Base-by-base conservation (phyloP, 1,140 invertebrate genomes). In the Oncopodura yosiiana region DNA sequence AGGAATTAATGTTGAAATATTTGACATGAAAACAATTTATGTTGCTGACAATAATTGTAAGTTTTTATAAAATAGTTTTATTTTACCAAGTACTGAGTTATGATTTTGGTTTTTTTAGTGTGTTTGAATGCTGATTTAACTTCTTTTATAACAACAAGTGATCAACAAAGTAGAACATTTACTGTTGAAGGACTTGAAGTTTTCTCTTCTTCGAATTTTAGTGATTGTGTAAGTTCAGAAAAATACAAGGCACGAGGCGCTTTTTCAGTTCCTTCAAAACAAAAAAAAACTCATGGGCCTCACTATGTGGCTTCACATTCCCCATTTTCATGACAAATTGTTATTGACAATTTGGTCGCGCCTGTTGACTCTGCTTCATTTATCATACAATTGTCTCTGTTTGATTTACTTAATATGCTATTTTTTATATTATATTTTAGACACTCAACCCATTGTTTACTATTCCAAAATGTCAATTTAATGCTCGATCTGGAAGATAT, bases 391-490 rank as follows among this genome's bases (percentile, higher is more conserved):
- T 34, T 34, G 6, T 9, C 8, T 34, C 30, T 34, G 6, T 34
- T 34, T 34, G 30, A 34, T 34, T 34, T 34, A 34, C n/a, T 34
- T 34, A 34, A n/a, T 34, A 34, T 34, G 30, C 30, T 34, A 34
- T 11, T 39, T 3, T 26, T 19, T 52, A 41, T 36, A 21, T 34
- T 46, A 38, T 5, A 30, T 18, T 39, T 19, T 14, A 63, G 61
- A 63, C 61, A 1, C 39, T 63, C 12, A 63, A 60, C 43, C 61
- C 61, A 9, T 24, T 63, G n/a, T 49, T 63, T 27, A 63, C 48
- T 21, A 60, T 60, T 46, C 61, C 57, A 24, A 57, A 60, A 52
- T 59, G 54, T 42, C 52, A 58, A 32, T 51, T 57, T 21, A 53
- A 46, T 26, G 30, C 30, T n/a, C 32, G 23, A 18, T 38, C 37